These are phyloP conservation scores for Steinernema hermaphroditum DNA, from an alignment of 2,888 invertebrate genomes.

Conservation along the genomic window DNA sequence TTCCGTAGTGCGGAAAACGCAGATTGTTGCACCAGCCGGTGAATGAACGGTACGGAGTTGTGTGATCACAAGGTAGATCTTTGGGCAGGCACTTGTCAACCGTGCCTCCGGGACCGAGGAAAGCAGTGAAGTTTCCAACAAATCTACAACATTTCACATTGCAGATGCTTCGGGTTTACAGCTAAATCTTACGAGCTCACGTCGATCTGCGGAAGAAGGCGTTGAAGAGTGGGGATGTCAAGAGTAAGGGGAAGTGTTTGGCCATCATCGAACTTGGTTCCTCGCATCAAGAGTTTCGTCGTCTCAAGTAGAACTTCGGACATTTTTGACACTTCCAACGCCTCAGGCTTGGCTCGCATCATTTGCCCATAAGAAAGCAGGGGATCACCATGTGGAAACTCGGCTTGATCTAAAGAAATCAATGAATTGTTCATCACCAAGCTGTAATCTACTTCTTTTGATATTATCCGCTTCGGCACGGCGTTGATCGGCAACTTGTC, in stretches of 20 bases:
- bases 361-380: slow-evolving; percentile 56
- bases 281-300: slow-evolving; percentile 60
- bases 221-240: slow-evolving; percentile 59
- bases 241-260: slow-evolving; percentile 39
- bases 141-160: slow-evolving; percentile 43
- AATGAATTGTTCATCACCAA: too few species aligned
- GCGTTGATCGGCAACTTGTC: slow-evolving; percentile 28
- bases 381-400: slow-evolving; percentile 59
- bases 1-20: slow-evolving; percentile 60
- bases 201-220: slow-evolving; percentile 53
- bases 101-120: slow-evolving; percentile 41
- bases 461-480: background rate
- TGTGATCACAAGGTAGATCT: slow-evolving; percentile 66
- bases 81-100: slow-evolving; percentile 61
- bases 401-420: slow-evolving; percentile 54
- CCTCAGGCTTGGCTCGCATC: slow-evolving; percentile 55
- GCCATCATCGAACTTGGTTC: slow-evolving; percentile 39
- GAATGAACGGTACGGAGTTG: slow-evolving; percentile 76
- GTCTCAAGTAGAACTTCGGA: slow-evolving; percentile 63
- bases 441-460: slow-evolving; percentile 15
- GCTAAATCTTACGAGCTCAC: slow-evolving; percentile 31
- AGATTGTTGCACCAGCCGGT: slow-evolving; percentile 87
- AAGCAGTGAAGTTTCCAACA: slow-evolving; percentile 64
- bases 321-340: slow-evolving; percentile 56
- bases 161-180: background rate